Evolutionary conservation across 2,888 invertebrate genomes (phyloP).

Genomic region (Morpho helenor): DNA sequence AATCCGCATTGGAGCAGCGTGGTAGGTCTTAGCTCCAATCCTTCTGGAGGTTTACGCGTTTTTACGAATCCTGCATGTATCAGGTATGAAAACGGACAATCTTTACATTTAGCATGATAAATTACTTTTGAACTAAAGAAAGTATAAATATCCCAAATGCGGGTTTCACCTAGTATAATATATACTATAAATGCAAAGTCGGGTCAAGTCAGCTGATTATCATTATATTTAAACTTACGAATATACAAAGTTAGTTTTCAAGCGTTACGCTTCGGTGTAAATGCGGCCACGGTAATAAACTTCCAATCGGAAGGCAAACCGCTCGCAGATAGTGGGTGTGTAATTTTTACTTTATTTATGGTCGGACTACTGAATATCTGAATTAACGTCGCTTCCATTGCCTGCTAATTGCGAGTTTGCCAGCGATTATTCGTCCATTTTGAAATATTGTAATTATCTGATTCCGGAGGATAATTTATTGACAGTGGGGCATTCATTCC

Average conservation of each 20-base stretch:
- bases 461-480: constrained; percentile 7
- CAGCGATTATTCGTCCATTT: constrained; percentile 14
- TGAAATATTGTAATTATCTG: constrained; percentile 18
- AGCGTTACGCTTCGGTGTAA: constrained; percentile 21
- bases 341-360: constrained; percentile 30
- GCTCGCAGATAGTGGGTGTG: constrained; percentile 26
- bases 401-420: constrained; percentile 11
- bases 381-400: constrained; percentile 15
- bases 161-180: too few relatives aligned
- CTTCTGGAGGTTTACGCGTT: too few relatives aligned
- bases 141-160: too few relatives aligned
- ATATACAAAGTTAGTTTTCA: neutral
- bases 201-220: too few relatives aligned
- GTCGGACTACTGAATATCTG: constrained; percentile 21
- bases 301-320: constrained; percentile 25
- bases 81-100: too few relatives aligned
- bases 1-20: too few relatives aligned
- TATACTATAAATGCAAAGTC: too few relatives aligned
- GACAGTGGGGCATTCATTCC: neutral
- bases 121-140: too few relatives aligned
- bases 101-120: too few relatives aligned
- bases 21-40: too few relatives aligned
- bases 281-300: constrained; percentile 16
- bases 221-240: too few relatives aligned
- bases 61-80: too few relatives aligned